These are phyloP conservation scores for Amblyteles armatorius DNA, from an alignment of 2,888 invertebrate species.

Conservation along the genomic window DNA sequence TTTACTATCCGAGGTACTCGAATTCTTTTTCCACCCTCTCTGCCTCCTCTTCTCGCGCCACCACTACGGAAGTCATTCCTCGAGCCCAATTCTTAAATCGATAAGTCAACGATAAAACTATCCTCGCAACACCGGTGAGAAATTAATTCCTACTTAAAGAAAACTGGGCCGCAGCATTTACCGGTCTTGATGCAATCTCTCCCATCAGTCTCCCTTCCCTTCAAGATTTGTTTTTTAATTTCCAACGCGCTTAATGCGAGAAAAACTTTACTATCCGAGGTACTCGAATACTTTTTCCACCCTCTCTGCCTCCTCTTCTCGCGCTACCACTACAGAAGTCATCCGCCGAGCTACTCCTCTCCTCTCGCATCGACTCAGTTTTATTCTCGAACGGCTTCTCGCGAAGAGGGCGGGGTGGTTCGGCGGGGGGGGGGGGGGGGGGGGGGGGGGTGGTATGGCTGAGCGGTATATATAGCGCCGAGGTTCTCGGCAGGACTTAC, in stretches of 20 bases:
- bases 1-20: background rate
- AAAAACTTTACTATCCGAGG: background rate
- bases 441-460: too few species aligned
- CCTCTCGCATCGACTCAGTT: conserved; percentile 43
- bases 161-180: too few species aligned
- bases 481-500: conserved; percentile 63
- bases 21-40: background rate
- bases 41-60: conserved; percentile 2
- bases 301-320: conserved; percentile 11
- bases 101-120: too few species aligned
- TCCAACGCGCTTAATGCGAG: background rate
- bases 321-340: conserved; percentile 23
- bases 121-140: too few species aligned
- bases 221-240: background rate
- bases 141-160: too few species aligned
- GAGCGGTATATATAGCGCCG: conserved; percentile 10
- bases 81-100: background rate
- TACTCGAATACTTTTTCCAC: background rate
- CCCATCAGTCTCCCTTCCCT: background rate
- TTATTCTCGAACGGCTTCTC: conserved; percentile 56
- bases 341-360: conserved; percentile 27
- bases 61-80: conserved; percentile 10
- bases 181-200: background rate
- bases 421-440: background rate
- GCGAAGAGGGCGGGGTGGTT: background rate